Evolutionary conservation across 2,113 vertebrate genomes (phyloP).

Genomic region (Eira barbara): DNA sequence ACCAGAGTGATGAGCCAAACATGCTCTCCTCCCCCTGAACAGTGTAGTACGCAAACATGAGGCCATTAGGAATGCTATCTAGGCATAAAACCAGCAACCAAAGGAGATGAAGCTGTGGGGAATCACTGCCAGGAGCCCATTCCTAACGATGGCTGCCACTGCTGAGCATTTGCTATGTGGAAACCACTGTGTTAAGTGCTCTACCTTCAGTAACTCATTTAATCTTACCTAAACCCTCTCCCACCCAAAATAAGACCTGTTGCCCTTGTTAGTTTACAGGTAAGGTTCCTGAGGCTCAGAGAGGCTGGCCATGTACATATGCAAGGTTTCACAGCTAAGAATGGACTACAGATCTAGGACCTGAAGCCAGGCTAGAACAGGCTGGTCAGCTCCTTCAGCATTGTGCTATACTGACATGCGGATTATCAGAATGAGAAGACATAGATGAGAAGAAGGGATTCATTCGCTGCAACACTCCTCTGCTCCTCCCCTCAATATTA

Average conservation of each 20-base stretch:
- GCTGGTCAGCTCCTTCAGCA: background rate
- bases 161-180: background rate
- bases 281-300: background rate
- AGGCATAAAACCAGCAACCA: background rate
- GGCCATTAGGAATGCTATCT: too few species aligned
- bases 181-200: background rate
- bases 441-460: background rate
- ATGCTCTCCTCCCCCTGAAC: background rate
- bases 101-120: background rate
- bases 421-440: background rate
- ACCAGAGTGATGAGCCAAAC: background rate
- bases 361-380: background rate
- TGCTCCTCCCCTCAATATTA: background rate
- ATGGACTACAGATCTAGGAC: too few species aligned
- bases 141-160: too few species aligned
- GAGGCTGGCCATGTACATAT: background rate
- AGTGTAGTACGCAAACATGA: background rate
- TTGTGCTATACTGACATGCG: rapidly evolving
- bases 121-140: too few species aligned
- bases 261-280: background rate
- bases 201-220: background rate
- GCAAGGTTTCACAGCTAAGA: too few species aligned
- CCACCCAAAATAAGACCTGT: background rate
- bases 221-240: background rate
- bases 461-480: background rate